Percentiles rank a stretch among this genome's conserved stretches.
phyloP scores from a whole-genome alignment of 2,113 vertebrate species.

The Aspidoscelis tigris region DNA sequence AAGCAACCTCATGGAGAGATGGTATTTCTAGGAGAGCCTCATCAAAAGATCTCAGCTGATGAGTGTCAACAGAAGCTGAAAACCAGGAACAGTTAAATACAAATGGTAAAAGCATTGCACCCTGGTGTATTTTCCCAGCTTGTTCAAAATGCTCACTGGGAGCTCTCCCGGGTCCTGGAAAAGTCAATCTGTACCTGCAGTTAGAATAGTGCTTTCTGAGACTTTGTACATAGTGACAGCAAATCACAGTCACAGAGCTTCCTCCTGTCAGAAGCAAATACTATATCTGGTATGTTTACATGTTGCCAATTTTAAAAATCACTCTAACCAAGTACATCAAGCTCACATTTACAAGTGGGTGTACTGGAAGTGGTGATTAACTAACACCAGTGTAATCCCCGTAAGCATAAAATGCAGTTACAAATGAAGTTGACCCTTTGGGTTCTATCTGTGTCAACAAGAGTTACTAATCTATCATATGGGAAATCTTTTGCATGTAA shows the following conservation, averaged over 20 bases:
- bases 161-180: slow-evolving; percentile 19
- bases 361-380: neutral
- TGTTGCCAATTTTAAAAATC: neutral
- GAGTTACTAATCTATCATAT: neutral
- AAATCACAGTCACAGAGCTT: neutral
- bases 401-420: neutral
- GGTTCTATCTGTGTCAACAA: neutral
- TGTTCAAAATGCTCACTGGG: neutral
- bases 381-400: neutral
- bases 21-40: no score
- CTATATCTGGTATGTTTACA: neutral
- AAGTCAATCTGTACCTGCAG: neutral
- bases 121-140: neutral
- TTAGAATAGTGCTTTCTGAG: neutral
- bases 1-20: no score
- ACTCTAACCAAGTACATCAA: neutral
- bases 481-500: neutral
- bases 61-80: no score
- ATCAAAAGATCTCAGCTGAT: no score
- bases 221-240: neutral
- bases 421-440: neutral
- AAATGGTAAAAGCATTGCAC: neutral
- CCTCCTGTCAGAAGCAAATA: neutral
- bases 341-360: neutral
- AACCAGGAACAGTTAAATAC: no score